Evolutionary conservation across 2,113 vertebrate species (phyloP).

Genomic region (Monopterus albus): DNA sequence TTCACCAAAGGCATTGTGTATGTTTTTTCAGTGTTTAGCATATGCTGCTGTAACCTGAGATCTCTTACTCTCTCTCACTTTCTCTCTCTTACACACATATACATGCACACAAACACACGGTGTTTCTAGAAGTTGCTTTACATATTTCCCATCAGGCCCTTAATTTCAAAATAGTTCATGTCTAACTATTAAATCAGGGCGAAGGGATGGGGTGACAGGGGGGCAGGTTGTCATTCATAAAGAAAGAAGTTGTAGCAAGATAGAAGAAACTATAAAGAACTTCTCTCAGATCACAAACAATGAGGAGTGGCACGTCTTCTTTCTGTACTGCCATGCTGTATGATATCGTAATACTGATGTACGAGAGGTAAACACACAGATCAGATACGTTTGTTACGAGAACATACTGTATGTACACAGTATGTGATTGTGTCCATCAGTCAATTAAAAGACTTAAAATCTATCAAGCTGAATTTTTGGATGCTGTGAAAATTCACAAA

Average conservation of each 20-base stretch:
- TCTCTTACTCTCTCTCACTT: slow-evolving; percentile 58
- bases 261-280: slow-evolving; percentile 18
- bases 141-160: slow-evolving; percentile 89
- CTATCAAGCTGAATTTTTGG: background rate
- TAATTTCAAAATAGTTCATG: slow-evolving; percentile 89
- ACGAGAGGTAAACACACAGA: background rate
- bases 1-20: slow-evolving; percentile 89
- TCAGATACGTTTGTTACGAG: background rate
- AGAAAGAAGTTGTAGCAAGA: background rate
- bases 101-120: slow-evolving; percentile 40
- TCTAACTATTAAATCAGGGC: slow-evolving; percentile 76
- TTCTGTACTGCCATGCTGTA: slow-evolving; percentile 6
- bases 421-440: background rate
- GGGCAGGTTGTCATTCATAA: slow-evolving; percentile 11
- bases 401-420: background rate
- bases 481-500: too few relatives aligned
- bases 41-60: slow-evolving; percentile 89
- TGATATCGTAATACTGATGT: slow-evolving; percentile 2
- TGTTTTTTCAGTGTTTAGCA: slow-evolving; percentile 90
- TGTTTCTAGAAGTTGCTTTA: slow-evolving; percentile 83
- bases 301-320: slow-evolving; percentile 34
- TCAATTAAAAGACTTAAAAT: slow-evolving; percentile 5
- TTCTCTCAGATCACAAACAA: slow-evolving; percentile 51
- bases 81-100: slow-evolving; percentile 26
- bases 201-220: background rate